Conservation (phyloP, 2,888 invertebrate species). For the Sphinx pinastri region DNA sequence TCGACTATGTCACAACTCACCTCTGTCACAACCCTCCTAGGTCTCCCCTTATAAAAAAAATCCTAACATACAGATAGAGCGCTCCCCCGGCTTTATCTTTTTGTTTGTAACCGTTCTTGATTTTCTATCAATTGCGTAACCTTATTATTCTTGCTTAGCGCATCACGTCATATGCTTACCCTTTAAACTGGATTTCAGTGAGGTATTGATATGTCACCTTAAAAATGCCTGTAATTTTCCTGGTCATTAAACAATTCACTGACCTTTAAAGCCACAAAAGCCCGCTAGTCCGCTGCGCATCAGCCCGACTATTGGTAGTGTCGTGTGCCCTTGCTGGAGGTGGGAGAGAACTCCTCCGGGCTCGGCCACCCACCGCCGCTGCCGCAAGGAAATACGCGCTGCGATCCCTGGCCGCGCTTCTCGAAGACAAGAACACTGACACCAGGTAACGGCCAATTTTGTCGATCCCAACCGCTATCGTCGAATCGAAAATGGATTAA, state of each 20-base stretch:
- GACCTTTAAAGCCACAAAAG: constrained; percentile 84
- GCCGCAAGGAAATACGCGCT: constrained; percentile 75
- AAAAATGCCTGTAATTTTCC: not conserved
- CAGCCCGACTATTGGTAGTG: constrained; percentile 86
- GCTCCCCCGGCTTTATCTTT: no score
- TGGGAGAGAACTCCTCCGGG: constrained; percentile 80
- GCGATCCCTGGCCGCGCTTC: constrained; percentile 72
- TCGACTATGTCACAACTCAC: no score
- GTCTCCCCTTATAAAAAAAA: no score
- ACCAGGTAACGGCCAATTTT: constrained; percentile 62
- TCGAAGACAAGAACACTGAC: constrained; percentile 81
- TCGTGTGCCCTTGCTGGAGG: constrained; percentile 86
- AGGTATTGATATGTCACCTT: no score
- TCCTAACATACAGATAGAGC: no score
- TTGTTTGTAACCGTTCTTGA: no score
- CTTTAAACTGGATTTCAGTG: no score
- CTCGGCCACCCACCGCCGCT: constrained; percentile 74
- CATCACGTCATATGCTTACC: no score
- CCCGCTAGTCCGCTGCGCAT: constrained; percentile 86
- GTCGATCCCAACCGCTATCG: not conserved
- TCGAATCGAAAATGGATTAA: not conserved
- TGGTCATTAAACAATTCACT: not conserved
- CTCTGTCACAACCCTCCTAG: no score
- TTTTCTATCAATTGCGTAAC: no score
- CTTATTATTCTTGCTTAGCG: no score